Conservation (phyloP, 2,797 vertebrate genomes). For the Hydrolagus colliei region DNA sequence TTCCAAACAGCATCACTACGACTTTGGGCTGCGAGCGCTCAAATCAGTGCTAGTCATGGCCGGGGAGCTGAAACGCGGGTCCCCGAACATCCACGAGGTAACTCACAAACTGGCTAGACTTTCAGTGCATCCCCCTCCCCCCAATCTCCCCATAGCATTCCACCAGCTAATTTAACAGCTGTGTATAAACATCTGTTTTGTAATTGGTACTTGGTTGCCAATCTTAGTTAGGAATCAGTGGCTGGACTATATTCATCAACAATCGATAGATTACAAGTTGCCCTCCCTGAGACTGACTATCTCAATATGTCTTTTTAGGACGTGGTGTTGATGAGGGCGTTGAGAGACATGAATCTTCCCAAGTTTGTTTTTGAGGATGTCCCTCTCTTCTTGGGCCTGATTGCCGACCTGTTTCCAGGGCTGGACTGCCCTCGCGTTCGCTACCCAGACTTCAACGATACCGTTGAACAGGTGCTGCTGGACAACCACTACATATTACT, state of each 20-base stretch:
- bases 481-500: constrained; percentile 68
- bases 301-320: constrained; percentile 57
- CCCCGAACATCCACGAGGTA: constrained; percentile 81
- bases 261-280: no score
- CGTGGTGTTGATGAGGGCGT: constrained; percentile 87
- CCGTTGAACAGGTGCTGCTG: constrained; percentile 70
- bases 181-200: no score
- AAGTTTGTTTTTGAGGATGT: constrained; percentile 96
- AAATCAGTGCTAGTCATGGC: constrained; percentile 96
- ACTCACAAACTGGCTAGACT: background rate
- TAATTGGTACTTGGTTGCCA: no score
- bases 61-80: constrained; percentile 87
- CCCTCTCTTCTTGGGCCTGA: constrained; percentile 86
- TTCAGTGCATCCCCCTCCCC: no score
- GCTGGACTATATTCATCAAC: background rate
- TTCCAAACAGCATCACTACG: constrained; percentile 93
- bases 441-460: constrained; percentile 79
- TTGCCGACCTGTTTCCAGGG: constrained; percentile 87
- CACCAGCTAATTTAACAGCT: no score
- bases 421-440: constrained; percentile 84
- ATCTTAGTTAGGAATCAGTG: background rate
- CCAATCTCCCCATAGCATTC: no score
- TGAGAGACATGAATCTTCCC: constrained; percentile 93
- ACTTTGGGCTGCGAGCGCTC: constrained; percentile 89
- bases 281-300: background rate